These are phyloP conservation scores for Smutsia gigantea DNA, from an alignment of 2,797 vertebrate species.

Conservation along the genomic window DNA sequence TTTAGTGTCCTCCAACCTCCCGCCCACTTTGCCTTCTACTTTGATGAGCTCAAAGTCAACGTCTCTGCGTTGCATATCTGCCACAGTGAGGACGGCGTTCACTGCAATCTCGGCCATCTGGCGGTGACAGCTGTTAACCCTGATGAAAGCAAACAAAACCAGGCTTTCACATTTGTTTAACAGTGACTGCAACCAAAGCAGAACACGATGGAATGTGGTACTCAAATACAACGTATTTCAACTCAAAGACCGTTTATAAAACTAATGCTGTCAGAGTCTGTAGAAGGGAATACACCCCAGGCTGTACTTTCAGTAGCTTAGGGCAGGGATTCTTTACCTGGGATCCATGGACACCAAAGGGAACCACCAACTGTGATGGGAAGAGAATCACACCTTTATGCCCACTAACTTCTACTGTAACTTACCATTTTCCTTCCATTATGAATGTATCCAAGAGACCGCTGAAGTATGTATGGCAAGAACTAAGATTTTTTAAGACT, in stretches of 20 bases:
- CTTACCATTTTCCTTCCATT: not conserved
- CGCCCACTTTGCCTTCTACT: constrained; percentile 98
- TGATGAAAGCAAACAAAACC: constrained; percentile 72
- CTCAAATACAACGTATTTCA: fast-evolving
- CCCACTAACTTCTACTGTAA: not conserved
- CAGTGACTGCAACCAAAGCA: not conserved
- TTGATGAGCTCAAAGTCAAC: constrained; percentile 99
- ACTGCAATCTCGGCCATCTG: constrained; percentile 99
- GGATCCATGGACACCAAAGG: not conserved
- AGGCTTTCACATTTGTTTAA: not conserved
- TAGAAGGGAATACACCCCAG: not conserved
- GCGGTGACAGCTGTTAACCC: constrained; percentile 98
- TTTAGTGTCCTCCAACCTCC: constrained; percentile 97
- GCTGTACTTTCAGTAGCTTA: fast-evolving
- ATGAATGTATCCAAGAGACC: not conserved
- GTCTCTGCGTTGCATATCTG: constrained; percentile 96
- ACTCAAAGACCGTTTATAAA: fast-evolving
- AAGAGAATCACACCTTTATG: not conserved
- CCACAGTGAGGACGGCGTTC: constrained; percentile 96
- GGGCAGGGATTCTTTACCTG: not conserved
- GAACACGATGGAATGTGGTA: fast-evolving
- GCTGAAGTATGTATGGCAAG: not conserved
- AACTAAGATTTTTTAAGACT: not conserved
- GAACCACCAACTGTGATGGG: too few species aligned
- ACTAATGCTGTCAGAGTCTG: fast-evolving